These are phyloP conservation scores for Phoxinus dragarum DNA, from an alignment of 2,797 vertebrate species.

Conservation along the genomic window DNA sequence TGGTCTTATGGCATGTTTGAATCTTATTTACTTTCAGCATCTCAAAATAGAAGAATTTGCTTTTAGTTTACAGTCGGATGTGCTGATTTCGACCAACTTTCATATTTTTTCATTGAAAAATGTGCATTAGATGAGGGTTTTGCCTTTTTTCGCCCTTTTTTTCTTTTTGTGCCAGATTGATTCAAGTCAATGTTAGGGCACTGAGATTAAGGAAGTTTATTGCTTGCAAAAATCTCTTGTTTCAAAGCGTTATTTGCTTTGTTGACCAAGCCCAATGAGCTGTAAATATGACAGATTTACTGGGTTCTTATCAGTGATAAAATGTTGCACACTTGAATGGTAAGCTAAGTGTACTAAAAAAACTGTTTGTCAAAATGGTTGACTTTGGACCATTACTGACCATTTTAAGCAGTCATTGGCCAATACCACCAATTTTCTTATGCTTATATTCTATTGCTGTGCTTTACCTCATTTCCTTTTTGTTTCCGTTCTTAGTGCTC, in stretches of 20 bases:
- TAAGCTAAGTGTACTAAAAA: conserved; percentile 28
- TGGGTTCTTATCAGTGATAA: conserved; percentile 25
- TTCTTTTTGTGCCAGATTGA: conserved; percentile 41
- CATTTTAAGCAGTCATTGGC: conserved; percentile 24
- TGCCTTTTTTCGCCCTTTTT: no score
- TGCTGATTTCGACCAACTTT: not conserved
- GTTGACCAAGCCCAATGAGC: conserved; percentile 34
- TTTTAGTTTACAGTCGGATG: conserved; percentile 11
- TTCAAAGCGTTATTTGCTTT: conserved; percentile 35
- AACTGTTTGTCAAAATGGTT: not conserved
- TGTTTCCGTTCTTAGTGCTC: not conserved
- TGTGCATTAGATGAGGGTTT: conserved; percentile 39
- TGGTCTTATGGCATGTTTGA: not conserved
- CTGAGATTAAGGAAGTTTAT: conserved; percentile 9
- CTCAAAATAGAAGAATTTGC: conserved; percentile 19
- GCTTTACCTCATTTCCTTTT: conserved; percentile 15
- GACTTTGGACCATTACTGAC: conserved; percentile 10
- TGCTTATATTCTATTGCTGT: not conserved
- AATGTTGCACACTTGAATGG: conserved; percentile 14
- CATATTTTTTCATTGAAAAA: not conserved
- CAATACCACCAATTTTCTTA: not conserved
- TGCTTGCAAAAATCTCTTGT: not conserved
- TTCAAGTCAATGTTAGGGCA: conserved; percentile 36
- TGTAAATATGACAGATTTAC: conserved; percentile 23
- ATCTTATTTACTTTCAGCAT: conserved; percentile 7